phyloP scores from a whole-genome alignment of 2,797 vertebrate species.

The Tarsius wallacei region DNA sequence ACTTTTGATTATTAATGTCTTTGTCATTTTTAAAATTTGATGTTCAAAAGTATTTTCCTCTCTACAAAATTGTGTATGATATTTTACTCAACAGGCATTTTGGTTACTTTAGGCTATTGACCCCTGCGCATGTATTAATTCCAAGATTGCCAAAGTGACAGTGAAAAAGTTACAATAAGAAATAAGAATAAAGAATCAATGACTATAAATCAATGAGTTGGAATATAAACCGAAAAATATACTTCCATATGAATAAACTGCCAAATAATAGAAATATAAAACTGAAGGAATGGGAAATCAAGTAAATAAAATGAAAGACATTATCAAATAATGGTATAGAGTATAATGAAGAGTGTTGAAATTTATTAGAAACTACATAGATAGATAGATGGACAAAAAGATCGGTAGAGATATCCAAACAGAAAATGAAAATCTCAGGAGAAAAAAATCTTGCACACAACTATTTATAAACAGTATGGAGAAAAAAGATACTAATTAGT shows the following conservation, averaged over 20 bases:
- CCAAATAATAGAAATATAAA: background rate
- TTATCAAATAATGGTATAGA: background rate
- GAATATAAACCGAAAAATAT: background rate
- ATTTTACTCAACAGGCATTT: background rate
- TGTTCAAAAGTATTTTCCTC: background rate
- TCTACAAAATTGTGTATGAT: background rate
- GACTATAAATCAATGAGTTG: background rate
- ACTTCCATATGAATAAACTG: background rate
- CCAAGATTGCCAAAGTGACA: background rate
- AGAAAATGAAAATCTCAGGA: background rate
- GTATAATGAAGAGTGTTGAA: background rate
- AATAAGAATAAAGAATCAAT: background rate
- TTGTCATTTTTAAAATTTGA: background rate
- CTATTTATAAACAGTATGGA: background rate
- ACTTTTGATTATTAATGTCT: background rate
- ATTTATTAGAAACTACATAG: background rate
- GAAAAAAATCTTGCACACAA: background rate
- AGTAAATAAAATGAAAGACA: background rate
- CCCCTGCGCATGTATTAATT: background rate
- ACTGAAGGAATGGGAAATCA: background rate
- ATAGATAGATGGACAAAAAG: background rate
- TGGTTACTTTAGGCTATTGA: background rate
- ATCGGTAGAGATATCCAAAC: background rate
- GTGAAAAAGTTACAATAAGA: background rate
- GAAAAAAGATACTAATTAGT: background rate